A percentile compares a stretch with the other conserved stretches of the same genome.
phyloP scores from a whole-genome alignment of 2,888 invertebrate species.

The Muschampia plurimacula region DNA sequence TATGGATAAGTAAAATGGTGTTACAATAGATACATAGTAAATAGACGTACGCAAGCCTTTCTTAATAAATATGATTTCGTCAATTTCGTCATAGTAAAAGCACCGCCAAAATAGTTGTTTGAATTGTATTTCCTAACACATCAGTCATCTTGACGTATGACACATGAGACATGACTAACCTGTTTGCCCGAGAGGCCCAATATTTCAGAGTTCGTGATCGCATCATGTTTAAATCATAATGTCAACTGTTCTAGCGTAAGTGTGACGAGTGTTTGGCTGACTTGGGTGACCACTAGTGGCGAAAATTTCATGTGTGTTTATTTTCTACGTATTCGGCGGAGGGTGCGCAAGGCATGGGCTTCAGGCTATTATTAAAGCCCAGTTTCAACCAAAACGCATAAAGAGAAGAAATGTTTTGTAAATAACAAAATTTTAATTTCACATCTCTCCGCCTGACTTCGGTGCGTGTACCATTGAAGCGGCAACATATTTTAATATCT shows the following conservation, averaged over 20 bases:
- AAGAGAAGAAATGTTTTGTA: too few relatives aligned
- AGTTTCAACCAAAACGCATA: too few relatives aligned
- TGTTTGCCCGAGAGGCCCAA: conserved; percentile 15
- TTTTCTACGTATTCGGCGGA: too few relatives aligned
- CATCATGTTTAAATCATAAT: not conserved
- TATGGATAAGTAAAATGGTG: not conserved
- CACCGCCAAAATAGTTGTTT: not conserved
- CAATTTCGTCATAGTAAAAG: not conserved
- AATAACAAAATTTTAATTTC: too few relatives aligned
- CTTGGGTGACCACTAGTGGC: not conserved
- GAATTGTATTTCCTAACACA: not conserved
- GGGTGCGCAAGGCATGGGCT: too few relatives aligned
- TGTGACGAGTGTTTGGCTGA: too few relatives aligned
- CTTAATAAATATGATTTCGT: not conserved
- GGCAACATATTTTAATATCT: too few relatives aligned
- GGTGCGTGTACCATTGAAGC: too few relatives aligned
- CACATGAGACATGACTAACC: conserved; percentile 4
- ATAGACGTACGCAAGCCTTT: not conserved
- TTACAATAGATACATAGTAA: not conserved
- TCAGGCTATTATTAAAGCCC: too few relatives aligned
- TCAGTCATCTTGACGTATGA: not conserved
- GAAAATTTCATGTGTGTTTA: not conserved
- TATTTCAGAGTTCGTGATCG: not conserved
- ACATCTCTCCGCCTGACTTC: too few relatives aligned
- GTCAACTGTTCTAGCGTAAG: not conserved